Evolutionary conservation across 2,797 vertebrate genomes (phyloP).

Genomic region (Podarcis lilfordi): DNA sequence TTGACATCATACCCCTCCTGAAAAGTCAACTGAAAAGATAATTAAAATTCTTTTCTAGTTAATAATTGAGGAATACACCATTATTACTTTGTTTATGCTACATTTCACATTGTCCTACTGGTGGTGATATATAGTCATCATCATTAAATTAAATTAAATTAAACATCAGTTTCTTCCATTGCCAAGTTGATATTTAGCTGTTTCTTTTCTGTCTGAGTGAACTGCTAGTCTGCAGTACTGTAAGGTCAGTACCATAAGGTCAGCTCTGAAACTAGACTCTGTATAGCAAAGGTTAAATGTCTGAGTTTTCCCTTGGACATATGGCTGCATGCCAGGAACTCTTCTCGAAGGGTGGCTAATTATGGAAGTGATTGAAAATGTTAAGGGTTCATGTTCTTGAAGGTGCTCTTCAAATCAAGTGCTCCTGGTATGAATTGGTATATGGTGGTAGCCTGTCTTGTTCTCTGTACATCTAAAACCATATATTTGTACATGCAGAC

Average conservation of each 20-base stretch:
- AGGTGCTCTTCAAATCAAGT: conserved; percentile 32
- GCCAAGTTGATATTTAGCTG: neutral
- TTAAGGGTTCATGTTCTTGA: conserved; percentile 58
- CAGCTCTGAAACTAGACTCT: conserved; percentile 84
- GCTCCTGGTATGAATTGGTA: neutral
- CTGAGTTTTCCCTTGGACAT: conserved; percentile 49
- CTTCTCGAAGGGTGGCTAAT: conserved; percentile 55
- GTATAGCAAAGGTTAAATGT: conserved; percentile 82
- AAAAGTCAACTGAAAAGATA: neutral
- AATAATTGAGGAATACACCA: neutral
- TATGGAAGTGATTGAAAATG: conserved; percentile 68
- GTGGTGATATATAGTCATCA: conserved; percentile 19
- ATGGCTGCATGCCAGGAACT: conserved; percentile 45
- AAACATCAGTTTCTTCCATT: conserved; percentile 33
- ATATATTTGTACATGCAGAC: no score
- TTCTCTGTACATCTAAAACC: neutral
- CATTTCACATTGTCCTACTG: neutral
- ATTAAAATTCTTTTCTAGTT: neutral
- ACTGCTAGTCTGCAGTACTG: conserved; percentile 61
- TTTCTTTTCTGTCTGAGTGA: conserved; percentile 38
- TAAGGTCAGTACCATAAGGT: conserved; percentile 76
- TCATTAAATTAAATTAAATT: conserved; percentile 24
- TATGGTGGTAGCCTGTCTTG: neutral
- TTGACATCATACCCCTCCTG: neutral
- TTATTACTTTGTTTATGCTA: neutral